Evolutionary conservation across 2,113 vertebrate genomes (phyloP).

Genomic region (Paratilapia polleni): DNA sequence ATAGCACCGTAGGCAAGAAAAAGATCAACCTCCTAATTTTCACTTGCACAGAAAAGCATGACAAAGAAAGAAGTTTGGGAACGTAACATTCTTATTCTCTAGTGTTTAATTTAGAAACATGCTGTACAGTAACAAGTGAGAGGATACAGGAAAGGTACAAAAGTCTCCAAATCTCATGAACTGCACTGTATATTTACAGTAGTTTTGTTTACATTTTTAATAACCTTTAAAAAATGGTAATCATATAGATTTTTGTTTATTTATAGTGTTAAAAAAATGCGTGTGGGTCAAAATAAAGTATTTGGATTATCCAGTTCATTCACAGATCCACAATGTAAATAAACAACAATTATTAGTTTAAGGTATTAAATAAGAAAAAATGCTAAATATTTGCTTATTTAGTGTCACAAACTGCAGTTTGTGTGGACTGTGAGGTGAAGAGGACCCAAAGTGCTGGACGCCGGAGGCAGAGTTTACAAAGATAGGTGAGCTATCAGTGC

Average conservation of each 20-base stretch:
- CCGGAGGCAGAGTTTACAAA: background rate
- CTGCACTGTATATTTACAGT: background rate
- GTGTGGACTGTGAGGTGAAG: background rate
- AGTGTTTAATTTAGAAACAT: conserved; percentile 34
- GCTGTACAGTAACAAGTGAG: background rate
- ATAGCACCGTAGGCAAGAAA: conserved; percentile 18
- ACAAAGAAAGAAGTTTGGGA: background rate
- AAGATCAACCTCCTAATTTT: conserved; percentile 32
- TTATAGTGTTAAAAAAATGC: background rate
- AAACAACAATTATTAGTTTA: too few species aligned
- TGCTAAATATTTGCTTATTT: too few species aligned
- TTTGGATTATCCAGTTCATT: too few species aligned
- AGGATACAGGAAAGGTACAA: background rate
- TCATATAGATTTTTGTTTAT: background rate
- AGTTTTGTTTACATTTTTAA: background rate
- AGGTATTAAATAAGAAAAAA: too few species aligned
- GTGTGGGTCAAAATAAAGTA: background rate
- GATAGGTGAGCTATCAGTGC: background rate
- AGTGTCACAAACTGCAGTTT: background rate
- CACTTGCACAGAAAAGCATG: conserved; percentile 35
- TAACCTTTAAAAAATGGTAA: background rate
- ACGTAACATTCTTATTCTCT: background rate
- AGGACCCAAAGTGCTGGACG: background rate
- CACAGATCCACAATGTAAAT: too few species aligned
- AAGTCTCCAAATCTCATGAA: background rate